Conservation (phyloP, 2,113 vertebrate genomes). For the Aldabrachelys gigantea region DNA sequence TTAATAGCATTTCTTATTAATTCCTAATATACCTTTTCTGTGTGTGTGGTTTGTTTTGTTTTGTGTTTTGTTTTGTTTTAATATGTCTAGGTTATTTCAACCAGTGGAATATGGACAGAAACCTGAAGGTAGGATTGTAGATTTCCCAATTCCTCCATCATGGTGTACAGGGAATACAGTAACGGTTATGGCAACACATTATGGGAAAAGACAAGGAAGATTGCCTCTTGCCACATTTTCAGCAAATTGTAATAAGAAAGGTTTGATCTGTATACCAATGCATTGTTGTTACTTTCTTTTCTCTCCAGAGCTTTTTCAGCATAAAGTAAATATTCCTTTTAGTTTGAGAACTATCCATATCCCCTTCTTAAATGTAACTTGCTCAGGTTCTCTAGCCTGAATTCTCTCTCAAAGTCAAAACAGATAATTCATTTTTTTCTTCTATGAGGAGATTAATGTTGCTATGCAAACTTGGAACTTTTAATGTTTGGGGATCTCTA, state of each 20-base stretch:
- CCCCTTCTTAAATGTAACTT: background rate
- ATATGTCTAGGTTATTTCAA: slow-evolving; percentile 85
- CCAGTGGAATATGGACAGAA: slow-evolving; percentile 90
- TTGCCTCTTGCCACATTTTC: slow-evolving; percentile 78
- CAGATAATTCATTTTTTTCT: background rate
- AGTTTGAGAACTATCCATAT: no score
- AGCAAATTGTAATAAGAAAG: slow-evolving; percentile 80
- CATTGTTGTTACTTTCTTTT: background rate
- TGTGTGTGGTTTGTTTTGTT: background rate
- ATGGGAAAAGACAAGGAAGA: slow-evolving; percentile 79
- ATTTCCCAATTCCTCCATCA: slow-evolving; percentile 76
- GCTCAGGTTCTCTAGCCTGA: background rate
- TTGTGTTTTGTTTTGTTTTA: background rate
- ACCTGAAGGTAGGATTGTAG: slow-evolving; percentile 85
- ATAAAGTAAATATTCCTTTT: no score
- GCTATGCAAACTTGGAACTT: background rate
- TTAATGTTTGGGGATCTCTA: background rate
- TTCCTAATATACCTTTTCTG: background rate
- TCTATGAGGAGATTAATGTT: no score
- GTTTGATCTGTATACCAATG: background rate
- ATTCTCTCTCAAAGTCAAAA: background rate
- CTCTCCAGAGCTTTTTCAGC: no score
- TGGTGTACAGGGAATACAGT: slow-evolving; percentile 66
- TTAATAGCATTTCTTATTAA: background rate
- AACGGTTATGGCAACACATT: slow-evolving; percentile 49